Base-by-base conservation (phyloP, 2,888 invertebrate species). In the Ommatoiulus sabulosus region DNA sequence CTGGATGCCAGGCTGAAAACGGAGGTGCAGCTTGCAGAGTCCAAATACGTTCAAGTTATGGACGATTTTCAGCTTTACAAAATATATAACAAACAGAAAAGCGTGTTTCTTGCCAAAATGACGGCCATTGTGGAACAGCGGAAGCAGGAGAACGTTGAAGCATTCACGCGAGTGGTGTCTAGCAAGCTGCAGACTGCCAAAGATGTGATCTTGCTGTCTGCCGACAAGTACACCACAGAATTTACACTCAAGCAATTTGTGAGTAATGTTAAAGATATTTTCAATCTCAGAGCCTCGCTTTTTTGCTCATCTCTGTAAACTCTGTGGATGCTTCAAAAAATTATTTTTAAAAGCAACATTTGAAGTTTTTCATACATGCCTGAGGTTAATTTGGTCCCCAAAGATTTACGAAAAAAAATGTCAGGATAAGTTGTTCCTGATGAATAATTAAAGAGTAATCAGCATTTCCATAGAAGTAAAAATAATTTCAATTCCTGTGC, bases 211-310 rank as follows among this genome's bases (percentile, higher is more conserved):
- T 44, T 89, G 44, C 72, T 90, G 48, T 90, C 90, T 3, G 88
- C 88, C 2, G 89, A 90, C 43, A 89, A 89, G 57, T 90, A 90
- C 63, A 44, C 87, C 6, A 90, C 90, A 15, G 85, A 87, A 44
- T 90, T 90, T 72, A 88, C 88, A 46, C 88, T 90, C n/a, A 89
- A 88, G 24, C 72, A 88, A 57, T 90, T 89, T 87, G 90, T 90
- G 87, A 89, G 89, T 90, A n/a, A 48, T 5, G 17, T 20, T 6
- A 20, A 8, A 12, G 48, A 12, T 12, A 7, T 80, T 20, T 88
- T 52, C 8, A 20, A n/a, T 84, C 20, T 84, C 1, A 0, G 12
- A 84, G 20, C 46, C 52, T 6, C 4, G 20, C 52, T 52, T 35
- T 2, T 35, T 35, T 35, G 35, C 35, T 35, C 35, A 35, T 35